Conservation (phyloP, 1,140 invertebrate species). For the Nebria ingens region DNA sequence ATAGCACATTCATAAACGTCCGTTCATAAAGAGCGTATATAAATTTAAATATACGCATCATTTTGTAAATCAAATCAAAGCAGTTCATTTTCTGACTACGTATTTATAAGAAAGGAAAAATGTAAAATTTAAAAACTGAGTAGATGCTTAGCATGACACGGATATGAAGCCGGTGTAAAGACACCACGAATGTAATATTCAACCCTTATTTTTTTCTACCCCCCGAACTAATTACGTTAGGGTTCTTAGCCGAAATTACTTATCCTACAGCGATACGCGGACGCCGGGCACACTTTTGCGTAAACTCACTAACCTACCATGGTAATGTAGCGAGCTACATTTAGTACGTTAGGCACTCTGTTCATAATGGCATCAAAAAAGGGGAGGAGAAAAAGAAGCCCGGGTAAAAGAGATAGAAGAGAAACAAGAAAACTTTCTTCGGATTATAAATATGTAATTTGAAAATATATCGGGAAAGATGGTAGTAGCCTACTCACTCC, state of each 20-base stretch:
- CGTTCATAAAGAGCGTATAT: too few species aligned
- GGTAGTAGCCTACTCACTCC: background rate
- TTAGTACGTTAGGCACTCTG: background rate
- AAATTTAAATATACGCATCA: too few species aligned
- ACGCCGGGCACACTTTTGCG: background rate
- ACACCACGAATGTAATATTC: background rate
- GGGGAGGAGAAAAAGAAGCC: background rate
- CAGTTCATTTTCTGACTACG: too few species aligned
- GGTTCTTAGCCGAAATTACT: background rate
- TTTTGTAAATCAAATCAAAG: too few species aligned
- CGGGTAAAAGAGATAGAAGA: conserved; percentile 11
- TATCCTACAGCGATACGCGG: background rate
- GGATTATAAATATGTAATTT: conserved; percentile 1
- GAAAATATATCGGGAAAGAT: background rate
- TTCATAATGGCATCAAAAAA: background rate
- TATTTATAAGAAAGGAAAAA: too few species aligned
- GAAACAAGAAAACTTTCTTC: conserved; percentile 11
- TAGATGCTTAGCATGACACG: conserved; percentile 1
- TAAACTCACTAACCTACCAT: background rate
- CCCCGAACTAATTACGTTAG: background rate
- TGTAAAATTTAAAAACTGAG: background rate
- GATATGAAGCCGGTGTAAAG: background rate
- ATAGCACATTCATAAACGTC: too few species aligned
- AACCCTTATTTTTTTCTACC: background rate
- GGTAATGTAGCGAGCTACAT: background rate